phyloP scores from a whole-genome alignment of 2,113 vertebrate genomes.

The Triplophysa dalaica region DNA sequence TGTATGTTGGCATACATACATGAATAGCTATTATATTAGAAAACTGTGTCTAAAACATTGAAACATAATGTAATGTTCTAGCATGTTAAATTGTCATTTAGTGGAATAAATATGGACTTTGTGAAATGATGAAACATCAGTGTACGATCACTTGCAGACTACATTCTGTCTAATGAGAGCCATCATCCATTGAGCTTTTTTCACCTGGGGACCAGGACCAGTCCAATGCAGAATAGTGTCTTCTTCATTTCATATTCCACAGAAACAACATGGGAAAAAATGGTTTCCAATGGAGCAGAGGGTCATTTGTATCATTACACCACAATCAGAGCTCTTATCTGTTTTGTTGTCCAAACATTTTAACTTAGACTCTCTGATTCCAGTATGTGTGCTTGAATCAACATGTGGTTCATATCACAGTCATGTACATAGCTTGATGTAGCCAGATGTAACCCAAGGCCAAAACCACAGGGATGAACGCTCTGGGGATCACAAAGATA shows the following conservation, averaged over 20 bases:
- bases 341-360: conserved; percentile 6
- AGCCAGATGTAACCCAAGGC: conserved; percentile 17
- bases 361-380: conserved; percentile 26
- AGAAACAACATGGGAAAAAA: background rate
- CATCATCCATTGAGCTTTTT: background rate
- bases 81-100: background rate
- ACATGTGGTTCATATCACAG: conserved; percentile 45
- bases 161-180: conserved; percentile 2
- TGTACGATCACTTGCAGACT: conserved; percentile 13
- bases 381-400: conserved; percentile 28
- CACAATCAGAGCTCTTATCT: background rate
- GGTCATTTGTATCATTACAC: background rate
- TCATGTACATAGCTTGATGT: conserved; percentile 28
- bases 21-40: background rate
- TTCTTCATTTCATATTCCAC: background rate
- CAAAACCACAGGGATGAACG: conserved; percentile 17
- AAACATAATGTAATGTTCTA: background rate
- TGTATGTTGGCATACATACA: background rate
- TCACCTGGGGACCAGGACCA: background rate
- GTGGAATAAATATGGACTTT: background rate
- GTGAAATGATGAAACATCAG: background rate
- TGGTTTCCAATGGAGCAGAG: too few species aligned
- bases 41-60: background rate
- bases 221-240: background rate
- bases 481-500: conserved; percentile 33